Base-by-base conservation (phyloP, 2,113 vertebrate species). In the Boulengeromyrus knoepffleri region DNA sequence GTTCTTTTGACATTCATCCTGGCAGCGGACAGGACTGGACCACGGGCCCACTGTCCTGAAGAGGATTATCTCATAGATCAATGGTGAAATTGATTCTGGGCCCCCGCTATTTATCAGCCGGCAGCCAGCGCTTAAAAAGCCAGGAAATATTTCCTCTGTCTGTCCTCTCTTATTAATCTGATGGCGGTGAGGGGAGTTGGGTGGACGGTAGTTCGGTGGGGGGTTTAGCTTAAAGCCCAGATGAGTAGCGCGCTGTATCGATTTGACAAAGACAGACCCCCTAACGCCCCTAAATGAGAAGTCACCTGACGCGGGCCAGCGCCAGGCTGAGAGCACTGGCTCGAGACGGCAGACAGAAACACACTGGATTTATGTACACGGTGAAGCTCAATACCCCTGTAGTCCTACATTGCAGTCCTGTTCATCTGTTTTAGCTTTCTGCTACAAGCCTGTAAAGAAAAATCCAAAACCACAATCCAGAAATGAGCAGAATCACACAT, bases 21-120 rank as follows among this genome's bases (percentile, higher is more conserved):
- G 91, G 89, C 87, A 92, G 90, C 93, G 93, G 93, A 95, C 93
- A 94, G 92, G 92, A 95, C 93, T 96, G 95, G 94, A 93, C 94
- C 90, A 92, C 90, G 93, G 93, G 95, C 86, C 89, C 94, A 94
- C 93, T 89, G 95, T 95, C 95, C 93, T 92, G 92, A 94, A 96
- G 95, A 96, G 95, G 95, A 96, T 97, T 96, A 96, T 96, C 95
- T 95, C 94, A 94, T 93, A 95, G 95, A 96, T 96, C 96, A 94
- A 96, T 96, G 93, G 88, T 91, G 92, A 95, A 96, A 97, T 94
- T 95, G 96, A 97, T 96, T 95, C 91, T 90, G 93, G 94, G 93
- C 94, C 93, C 74, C 93, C 53, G 84, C 93, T 91, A 93, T 96
- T 96, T 94, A 95, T 96, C 95, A 96, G 95, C 95, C 95, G 92